Conservation (phyloP, 2,113 vertebrate species). For the Zapornia atra region DNA sequence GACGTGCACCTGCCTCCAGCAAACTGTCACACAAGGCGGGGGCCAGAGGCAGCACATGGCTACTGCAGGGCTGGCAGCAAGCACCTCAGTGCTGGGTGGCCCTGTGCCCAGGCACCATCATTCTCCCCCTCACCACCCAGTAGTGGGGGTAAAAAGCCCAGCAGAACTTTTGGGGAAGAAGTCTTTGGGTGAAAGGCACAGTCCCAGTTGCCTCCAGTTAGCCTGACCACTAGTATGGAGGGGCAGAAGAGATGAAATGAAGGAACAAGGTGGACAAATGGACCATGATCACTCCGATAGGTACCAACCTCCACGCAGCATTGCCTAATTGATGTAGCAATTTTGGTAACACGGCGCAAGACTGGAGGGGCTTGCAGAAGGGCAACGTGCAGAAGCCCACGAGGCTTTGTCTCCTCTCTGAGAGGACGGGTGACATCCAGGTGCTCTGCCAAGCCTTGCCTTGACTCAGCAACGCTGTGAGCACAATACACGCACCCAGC, state of each 20-base stretch:
- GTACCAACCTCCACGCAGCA: background rate
- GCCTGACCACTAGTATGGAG: background rate
- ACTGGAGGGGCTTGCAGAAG: background rate
- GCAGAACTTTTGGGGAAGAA: background rate
- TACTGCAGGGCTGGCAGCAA: background rate
- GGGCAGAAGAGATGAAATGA: background rate
- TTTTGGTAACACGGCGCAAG: accelerated
- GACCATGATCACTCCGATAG: background rate
- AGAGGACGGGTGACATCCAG: background rate
- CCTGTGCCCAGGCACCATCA: background rate
- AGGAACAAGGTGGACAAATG: accelerated
- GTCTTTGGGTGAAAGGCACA: background rate
- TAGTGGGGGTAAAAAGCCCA: background rate
- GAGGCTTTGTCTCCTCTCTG: background rate
- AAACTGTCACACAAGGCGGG: accelerated
- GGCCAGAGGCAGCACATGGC: background rate
- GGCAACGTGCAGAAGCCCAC: background rate
- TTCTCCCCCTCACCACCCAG: background rate
- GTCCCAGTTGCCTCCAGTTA: background rate
- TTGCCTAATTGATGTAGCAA: background rate
- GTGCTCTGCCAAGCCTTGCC: background rate
- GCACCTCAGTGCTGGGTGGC: accelerated
- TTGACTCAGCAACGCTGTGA: conserved; percentile 8
- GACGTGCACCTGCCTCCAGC: background rate
- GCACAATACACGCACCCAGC: background rate